These are phyloP conservation scores for Norana najaformis DNA, from an alignment of 2,888 invertebrate species.

Conservation along the genomic window DNA sequence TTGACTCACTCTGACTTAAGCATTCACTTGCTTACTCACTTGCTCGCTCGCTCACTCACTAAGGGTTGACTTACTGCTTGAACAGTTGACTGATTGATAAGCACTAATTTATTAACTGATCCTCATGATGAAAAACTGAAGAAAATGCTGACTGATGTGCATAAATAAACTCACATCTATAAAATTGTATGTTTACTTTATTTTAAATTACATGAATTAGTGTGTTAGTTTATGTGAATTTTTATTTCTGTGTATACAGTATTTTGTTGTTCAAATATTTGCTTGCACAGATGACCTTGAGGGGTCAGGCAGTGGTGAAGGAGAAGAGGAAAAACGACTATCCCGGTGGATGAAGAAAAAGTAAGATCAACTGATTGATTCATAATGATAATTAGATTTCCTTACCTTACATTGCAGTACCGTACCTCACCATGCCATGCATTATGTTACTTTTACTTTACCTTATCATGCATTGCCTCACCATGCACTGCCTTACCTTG, in stretches of 20 bases:
- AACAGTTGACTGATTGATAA: neutral
- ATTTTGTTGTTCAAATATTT: neutral
- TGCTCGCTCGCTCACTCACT: neutral
- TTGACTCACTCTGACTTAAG: too few species aligned
- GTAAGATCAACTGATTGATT: conserved; percentile 41
- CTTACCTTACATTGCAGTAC: neutral
- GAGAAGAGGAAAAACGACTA: conserved; percentile 39
- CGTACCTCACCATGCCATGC: neutral
- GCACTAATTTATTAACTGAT: neutral
- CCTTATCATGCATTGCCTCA: too few species aligned
- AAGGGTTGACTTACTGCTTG: neutral
- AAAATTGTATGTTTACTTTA: neutral
- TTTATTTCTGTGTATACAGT: neutral
- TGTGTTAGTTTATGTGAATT: neutral
- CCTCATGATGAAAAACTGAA: too few species aligned
- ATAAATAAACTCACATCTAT: too few species aligned
- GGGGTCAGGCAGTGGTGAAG: neutral
- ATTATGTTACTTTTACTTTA: neutral
- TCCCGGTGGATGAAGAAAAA: conserved; percentile 58
- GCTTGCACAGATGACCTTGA: neutral
- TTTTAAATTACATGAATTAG: neutral
- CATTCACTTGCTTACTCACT: too few species aligned
- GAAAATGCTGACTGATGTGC: neutral
- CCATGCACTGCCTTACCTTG: neutral
- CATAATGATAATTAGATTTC: neutral